These are phyloP conservation scores for Caenorhabditis uteleia DNA, from an alignment of 2,888 invertebrate genomes.

Conservation along the genomic window DNA sequence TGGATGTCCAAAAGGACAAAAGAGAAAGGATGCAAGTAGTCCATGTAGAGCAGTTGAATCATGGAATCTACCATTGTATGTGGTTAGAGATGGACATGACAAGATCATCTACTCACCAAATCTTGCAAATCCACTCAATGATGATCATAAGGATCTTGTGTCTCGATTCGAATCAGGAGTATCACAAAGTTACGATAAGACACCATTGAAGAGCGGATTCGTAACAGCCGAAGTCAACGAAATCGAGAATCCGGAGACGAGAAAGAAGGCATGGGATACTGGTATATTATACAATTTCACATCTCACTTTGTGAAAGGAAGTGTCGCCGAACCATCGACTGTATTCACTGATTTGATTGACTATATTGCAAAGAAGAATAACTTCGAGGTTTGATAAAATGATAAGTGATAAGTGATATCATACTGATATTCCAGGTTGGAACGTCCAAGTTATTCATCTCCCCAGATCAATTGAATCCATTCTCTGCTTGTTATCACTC, in stretches of 20 bases:
- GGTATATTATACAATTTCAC: slow-evolving; percentile 66
- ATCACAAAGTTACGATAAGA: slow-evolving; percentile 50
- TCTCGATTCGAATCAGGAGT: slow-evolving; percentile 52
- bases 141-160: slow-evolving; percentile 46
- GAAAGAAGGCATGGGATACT: slow-evolving; percentile 54
- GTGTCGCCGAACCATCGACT: slow-evolving; percentile 47
- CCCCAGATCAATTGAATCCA: slow-evolving; percentile 58
- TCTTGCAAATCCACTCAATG: slow-evolving; percentile 48
- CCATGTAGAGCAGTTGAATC: slow-evolving; percentile 58
- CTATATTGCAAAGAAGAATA: slow-evolving; percentile 53
- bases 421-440: too few species aligned
- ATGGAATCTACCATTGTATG: slow-evolving; percentile 60
- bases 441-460: slow-evolving; percentile 59
- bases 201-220: slow-evolving; percentile 47
- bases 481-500: slow-evolving; percentile 58
- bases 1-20: slow-evolving; percentile 61
- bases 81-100: slow-evolving; percentile 52
- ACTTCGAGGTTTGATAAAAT: slow-evolving; percentile 52
- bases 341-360: slow-evolving; percentile 55
- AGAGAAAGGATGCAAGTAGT: slow-evolving; percentile 48
- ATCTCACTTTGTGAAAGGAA: slow-evolving; percentile 51
- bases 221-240: slow-evolving; percentile 48
- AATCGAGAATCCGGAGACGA: slow-evolving; percentile 49
- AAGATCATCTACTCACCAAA: slow-evolving; percentile 47
- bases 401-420: slow-evolving; percentile 2